Evolutionary conservation across 2,888 invertebrate genomes (phyloP), one percentile per base, ranked within the genome.

Genomic region (Oligia latruncula): DNA sequence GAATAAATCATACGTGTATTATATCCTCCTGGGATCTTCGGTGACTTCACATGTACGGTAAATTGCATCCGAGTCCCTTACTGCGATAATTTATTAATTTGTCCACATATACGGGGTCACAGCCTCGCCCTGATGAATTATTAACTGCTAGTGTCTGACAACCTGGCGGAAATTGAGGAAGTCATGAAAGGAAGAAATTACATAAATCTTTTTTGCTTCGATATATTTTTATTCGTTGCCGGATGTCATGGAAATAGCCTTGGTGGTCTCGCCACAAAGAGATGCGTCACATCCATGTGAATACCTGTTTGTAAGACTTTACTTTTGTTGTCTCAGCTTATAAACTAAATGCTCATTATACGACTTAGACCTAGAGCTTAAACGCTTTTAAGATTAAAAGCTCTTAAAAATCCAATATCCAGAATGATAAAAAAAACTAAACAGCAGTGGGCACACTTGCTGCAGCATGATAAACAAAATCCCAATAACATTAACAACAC

Each of bases 81-180:
- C 80, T 87, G 88, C 87, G 81, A 91, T 93, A 91, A 93, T 92
- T 92, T 93, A 93, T 93, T 93, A 93, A 94, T 94, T 93, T 92
- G 91, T 92, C 90, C 87, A 77, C 87, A 86, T 85, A 73, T 82
- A 88, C 83, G 52, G 73, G 74, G 66, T 71, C 80, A 49, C 66
- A 20, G 66, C 78, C 67, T 68, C 49, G 60, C 82, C 55, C 74
- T 79, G 80, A 80, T 89, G 78, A 89, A 87, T 83, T 87, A 88
- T 88, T 86, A 81, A 88, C 83, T 77, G 71, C 76, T 74, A 71
- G 67, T 78, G 79, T 84, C 74, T 77, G 88, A 81, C 86, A 86
- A 76, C 49, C 65, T 77, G 80, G 55, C 82, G 65, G 75, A 83
- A 81, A 52, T 79, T 73, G 35, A 67, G 71, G 64, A 73, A 66